Conservation (phyloP, 2,888 invertebrate species). For the Drosophila cognata region DNA sequence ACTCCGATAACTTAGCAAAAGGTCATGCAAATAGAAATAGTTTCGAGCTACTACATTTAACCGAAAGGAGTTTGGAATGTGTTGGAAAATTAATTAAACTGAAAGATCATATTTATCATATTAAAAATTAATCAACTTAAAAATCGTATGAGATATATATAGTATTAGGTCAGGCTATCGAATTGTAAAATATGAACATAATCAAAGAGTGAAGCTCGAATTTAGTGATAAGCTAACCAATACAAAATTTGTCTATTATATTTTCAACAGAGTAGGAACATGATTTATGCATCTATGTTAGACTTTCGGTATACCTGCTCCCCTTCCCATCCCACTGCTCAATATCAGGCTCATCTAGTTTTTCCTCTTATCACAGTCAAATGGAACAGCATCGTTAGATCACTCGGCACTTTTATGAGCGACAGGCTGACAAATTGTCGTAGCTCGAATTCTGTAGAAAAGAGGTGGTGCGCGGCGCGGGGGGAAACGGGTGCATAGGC, state of each 20-base stretch:
- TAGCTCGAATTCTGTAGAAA: constrained; percentile 44
- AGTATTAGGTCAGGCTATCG: background rate
- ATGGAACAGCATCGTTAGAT: constrained; percentile 38
- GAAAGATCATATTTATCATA: background rate
- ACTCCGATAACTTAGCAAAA: background rate
- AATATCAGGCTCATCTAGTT: constrained; percentile 35
- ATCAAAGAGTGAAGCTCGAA: background rate
- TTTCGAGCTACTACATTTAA: background rate
- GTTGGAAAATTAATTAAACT: background rate
- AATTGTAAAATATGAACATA: background rate
- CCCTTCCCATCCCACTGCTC: background rate
- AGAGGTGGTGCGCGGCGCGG: background rate
- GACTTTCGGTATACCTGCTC: background rate
- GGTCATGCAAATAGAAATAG: background rate
- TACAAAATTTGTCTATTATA: background rate
- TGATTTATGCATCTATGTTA: background rate
- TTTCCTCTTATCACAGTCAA: constrained; percentile 33
- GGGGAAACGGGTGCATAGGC: background rate
- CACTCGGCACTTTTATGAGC: constrained; percentile 17
- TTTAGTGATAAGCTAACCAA: background rate
- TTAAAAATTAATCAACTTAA: background rate
- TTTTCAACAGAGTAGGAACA: background rate
- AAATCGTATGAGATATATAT: background rate
- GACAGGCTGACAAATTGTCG: constrained; percentile 52
- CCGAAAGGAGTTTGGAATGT: background rate